phyloP scores from a whole-genome alignment of 2,888 invertebrate genomes.

The Clanis bilineata region DNA sequence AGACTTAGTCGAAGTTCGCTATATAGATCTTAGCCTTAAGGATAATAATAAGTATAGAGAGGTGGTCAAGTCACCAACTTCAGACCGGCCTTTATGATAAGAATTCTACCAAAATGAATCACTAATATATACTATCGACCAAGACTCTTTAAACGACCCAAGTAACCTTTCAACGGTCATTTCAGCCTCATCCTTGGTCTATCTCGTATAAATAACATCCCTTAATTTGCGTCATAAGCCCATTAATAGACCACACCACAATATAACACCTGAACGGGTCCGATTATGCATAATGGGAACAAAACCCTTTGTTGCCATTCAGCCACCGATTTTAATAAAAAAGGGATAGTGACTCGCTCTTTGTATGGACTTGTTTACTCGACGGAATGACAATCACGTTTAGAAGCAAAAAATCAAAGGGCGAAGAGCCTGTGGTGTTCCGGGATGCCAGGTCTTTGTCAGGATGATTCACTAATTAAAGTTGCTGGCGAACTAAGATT shows the following conservation, averaged over 20 bases:
- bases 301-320: constrained; percentile 72
- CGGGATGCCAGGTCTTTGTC: not conserved
- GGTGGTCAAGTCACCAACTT: too few species aligned
- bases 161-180: not conserved
- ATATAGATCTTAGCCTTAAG: too few species aligned
- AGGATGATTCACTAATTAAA: not conserved
- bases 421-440: not conserved
- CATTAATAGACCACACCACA: constrained; percentile 58
- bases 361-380: constrained; percentile 73
- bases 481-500: not conserved
- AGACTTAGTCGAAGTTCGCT: too few species aligned
- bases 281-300: constrained; percentile 72
- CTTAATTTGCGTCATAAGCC: constrained; percentile 22
- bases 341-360: constrained; percentile 68
- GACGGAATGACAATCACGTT: constrained; percentile 71
- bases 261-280: constrained; percentile 76
- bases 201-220: not conserved
- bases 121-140: too few species aligned
- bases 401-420: constrained; percentile 59
- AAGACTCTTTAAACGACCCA: too few species aligned
- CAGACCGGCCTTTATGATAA: too few species aligned
- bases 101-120: too few species aligned
- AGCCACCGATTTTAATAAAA: constrained; percentile 76
- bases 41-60: too few species aligned
- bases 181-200: not conserved